Evolutionary conservation across 2,888 invertebrate species (phyloP), one percentile per base, ranked within the genome.

Genomic region (Phorcus lineatus): DNA sequence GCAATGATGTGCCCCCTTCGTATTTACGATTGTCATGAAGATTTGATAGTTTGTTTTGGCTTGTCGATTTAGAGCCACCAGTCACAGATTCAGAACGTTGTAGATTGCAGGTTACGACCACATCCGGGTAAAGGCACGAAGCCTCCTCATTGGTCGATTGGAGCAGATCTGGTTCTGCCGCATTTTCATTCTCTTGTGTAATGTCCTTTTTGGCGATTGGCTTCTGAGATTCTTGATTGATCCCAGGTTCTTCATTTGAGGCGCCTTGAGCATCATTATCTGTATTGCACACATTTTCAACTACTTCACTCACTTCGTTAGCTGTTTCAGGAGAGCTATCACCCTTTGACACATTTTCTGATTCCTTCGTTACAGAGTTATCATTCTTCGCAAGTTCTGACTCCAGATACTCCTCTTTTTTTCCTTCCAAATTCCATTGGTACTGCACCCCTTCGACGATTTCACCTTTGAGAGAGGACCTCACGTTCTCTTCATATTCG

Each of bases 401-500:
- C 1, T 74, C 74, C 55, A 1, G 9, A 19, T 74, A 52, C 22
- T 13, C 53, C 7, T 79, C 22, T 22, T 19, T 19, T 36, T 74
- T 19, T 16, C 74, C 74, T 19, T 40, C 31, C n/a, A 40, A 28
- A 28, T 76, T 76, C 40, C 78, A 54, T 1, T 77, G 77, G 79
- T 80, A 85, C 24, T 1, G 13, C 16, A 78, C n/a, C 6, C 81
- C 84, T 9, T 90, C 89, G 17, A 90, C 81, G 7, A 80, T 74
- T 24, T 83, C 87, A 1, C 91, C 91, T 28, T 79, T 74, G 67
- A 91, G 80, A 2, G 89, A 86, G 17, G 31, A 74, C 9, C 79
- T 82, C 16, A 91, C 88, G 67, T 89, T 89, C 13, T 79, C 79
- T 7, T 55, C 74, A 81, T 89, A 89, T 57, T 85, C 86, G 4